Evolutionary conservation across 1,140 invertebrate genomes (phyloP).

Genomic region (Orussus abietinus): DNA sequence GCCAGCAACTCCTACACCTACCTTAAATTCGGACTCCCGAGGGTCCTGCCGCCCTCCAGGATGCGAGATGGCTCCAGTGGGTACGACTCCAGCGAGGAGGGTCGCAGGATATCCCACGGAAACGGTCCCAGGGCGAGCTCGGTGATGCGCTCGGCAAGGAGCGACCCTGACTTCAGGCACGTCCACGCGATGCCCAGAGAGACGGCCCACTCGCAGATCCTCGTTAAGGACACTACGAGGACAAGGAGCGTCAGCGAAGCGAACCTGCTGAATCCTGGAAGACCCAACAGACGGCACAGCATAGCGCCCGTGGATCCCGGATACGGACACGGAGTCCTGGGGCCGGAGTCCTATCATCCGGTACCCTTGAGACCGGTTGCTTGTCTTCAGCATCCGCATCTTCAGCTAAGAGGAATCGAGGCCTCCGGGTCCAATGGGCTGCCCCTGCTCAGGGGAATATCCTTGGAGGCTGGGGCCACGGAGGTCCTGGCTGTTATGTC

Average conservation of each 20-base stretch:
- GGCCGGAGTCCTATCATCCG: constrained; percentile 34
- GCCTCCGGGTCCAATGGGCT: constrained; percentile 40
- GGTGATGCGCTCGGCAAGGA: constrained; percentile 51
- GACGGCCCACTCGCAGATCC: constrained; percentile 46
- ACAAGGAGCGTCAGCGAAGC: constrained; percentile 71
- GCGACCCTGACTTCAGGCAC: constrained; percentile 73
- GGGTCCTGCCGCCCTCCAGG: constrained; percentile 74
- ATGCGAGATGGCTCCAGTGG: constrained; percentile 71
- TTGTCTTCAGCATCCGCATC: constrained; percentile 58
- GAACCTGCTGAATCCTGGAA: constrained; percentile 61
- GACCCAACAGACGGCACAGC: constrained; percentile 59
- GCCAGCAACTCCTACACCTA: constrained; percentile 90
- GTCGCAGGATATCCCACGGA: constrained; percentile 42
- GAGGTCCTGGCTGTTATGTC: constrained; percentile 88
- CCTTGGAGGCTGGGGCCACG: constrained; percentile 81
- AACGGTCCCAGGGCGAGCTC: constrained; percentile 27
- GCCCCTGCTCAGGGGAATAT: constrained; percentile 65
- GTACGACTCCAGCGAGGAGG: constrained; percentile 76
- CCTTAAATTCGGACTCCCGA: constrained; percentile 85
- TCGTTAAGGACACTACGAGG: constrained; percentile 51
- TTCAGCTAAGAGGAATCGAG: constrained; percentile 64
- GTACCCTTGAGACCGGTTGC: constrained; percentile 37
- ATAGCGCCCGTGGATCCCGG: constrained; percentile 61
- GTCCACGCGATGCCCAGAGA: constrained; percentile 25
- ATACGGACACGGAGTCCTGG: constrained; percentile 43